Evolutionary conservation across 1,140 invertebrate species (phyloP).

Genomic region (Theocolax elegans): DNA sequence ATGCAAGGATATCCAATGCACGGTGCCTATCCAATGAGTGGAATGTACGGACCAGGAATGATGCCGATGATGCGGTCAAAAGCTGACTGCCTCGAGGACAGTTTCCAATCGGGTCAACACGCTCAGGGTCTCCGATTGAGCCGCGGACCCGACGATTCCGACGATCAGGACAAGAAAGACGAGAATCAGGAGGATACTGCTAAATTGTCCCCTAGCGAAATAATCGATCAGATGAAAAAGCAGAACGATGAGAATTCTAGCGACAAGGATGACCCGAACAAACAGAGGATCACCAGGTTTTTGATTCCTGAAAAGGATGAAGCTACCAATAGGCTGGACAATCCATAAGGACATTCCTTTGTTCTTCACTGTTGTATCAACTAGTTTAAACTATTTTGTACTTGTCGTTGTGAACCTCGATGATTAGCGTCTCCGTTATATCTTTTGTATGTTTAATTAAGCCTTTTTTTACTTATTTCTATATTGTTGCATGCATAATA

Average conservation of each 20-base stretch:
- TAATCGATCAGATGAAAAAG: neutral
- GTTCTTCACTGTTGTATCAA: no score
- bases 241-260: neutral
- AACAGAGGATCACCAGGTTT: neutral
- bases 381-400: no score
- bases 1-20: no score
- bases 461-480: no score
- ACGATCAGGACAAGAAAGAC: neutral
- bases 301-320: slow-evolving; percentile 1
- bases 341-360: no score
- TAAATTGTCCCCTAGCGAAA: neutral
- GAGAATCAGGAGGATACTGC: neutral
- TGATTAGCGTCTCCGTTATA: no score
- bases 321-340: no score
- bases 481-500: no score
- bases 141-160: neutral
- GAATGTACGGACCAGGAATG: no score
- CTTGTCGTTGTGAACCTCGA: no score
- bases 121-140: neutral
- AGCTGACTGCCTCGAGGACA: neutral
- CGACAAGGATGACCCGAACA: neutral
- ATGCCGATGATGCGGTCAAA: neutral
- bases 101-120: neutral
- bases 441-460: no score
- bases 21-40: no score